phyloP scores from a whole-genome alignment of 2,888 invertebrate genomes.

The Scaptomyza tumidula region DNA sequence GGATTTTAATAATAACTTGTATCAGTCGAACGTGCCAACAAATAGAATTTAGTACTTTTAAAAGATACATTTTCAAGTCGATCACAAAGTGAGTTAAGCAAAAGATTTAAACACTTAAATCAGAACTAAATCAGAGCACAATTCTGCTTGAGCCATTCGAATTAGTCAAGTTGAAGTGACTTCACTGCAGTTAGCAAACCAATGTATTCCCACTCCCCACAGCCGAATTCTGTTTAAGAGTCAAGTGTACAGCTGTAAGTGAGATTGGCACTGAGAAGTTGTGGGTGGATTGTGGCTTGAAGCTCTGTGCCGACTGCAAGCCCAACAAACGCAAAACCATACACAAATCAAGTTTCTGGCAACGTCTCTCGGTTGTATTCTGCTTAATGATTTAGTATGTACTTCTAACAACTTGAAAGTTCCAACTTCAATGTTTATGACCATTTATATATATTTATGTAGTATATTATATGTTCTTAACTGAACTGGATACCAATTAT shows the following conservation, averaged over 20 bases:
- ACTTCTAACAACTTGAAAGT: too few relatives aligned
- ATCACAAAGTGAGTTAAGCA: background rate
- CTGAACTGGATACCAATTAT: too few relatives aligned
- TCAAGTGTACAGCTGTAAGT: slow-evolving; percentile 5
- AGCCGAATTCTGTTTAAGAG: slow-evolving; percentile 16
- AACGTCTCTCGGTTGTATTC: slow-evolving; percentile 1
- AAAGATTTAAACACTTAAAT: background rate
- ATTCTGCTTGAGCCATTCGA: background rate
- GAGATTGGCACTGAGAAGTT: slow-evolving; percentile 17
- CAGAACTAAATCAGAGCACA: background rate
- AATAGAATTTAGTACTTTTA: background rate
- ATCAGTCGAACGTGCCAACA: too few relatives aligned
- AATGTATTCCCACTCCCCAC: slow-evolving; percentile 6
- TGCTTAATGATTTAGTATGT: background rate
- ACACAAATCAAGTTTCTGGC: background rate
- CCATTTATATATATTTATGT: too few relatives aligned
- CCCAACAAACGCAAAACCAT: slow-evolving; percentile 4
- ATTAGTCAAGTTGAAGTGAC: slow-evolving; percentile 7
- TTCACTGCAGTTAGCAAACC: slow-evolving; percentile 14
- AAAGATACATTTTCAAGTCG: background rate
- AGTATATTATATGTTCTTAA: too few relatives aligned
- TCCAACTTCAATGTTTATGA: too few relatives aligned
- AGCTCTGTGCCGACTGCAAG: slow-evolving; percentile 24
- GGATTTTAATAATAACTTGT: too few relatives aligned
- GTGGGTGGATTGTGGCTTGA: slow-evolving; percentile 21